Percentiles rank a stretch among this genome's conserved stretches.
These are phyloP conservation scores for Acestrorhynchus altus DNA, from an alignment of 2,797 vertebrate species.

Conservation along the genomic window DNA sequence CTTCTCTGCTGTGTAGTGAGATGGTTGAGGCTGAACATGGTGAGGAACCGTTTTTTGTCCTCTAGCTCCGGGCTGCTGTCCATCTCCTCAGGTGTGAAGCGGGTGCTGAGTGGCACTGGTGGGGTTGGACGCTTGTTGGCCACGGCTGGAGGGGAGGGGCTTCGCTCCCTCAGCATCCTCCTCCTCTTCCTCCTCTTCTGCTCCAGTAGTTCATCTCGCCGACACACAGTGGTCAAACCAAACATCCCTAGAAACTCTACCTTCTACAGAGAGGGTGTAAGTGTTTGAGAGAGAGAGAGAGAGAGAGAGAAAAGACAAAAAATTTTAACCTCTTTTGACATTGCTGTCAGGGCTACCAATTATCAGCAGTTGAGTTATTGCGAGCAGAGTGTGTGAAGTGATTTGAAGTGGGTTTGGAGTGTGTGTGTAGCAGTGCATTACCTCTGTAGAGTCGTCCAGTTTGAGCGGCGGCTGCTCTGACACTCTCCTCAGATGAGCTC, in stretches of 20 bases:
- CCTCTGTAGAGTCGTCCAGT: conserved; percentile 93
- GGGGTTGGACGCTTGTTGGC: conserved; percentile 87
- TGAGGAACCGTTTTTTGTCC: conserved; percentile 96
- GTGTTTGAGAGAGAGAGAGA: neutral
- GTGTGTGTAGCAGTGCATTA: conserved; percentile 58
- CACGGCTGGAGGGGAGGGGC: conserved; percentile 86
- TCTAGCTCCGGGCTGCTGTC: conserved; percentile 93
- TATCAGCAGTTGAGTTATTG: neutral
- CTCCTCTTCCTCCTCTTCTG: conserved; percentile 93
- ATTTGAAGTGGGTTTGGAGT: conserved; percentile 21
- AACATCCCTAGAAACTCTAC: conserved; percentile 92
- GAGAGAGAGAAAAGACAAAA: neutral
- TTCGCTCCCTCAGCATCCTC: conserved; percentile 92
- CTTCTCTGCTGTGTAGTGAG: conserved; percentile 89
- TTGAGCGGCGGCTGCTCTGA: conserved; percentile 94
- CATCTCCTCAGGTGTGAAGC: conserved; percentile 95
- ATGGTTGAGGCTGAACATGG: conserved; percentile 94
- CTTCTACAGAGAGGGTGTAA: conserved; percentile 78
- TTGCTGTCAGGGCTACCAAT: conserved; percentile 2
- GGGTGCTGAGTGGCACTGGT: conserved; percentile 83
- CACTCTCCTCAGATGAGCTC: conserved; percentile 93
- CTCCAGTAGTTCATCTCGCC: conserved; percentile 87
- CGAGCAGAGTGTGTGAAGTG: conserved; percentile 17
- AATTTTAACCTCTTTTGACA: conserved; percentile 2
- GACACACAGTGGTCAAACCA: conserved; percentile 88